Evolutionary conservation across 2,113 vertebrate species (phyloP).

Genomic region (Tauraco erythrolophus): DNA sequence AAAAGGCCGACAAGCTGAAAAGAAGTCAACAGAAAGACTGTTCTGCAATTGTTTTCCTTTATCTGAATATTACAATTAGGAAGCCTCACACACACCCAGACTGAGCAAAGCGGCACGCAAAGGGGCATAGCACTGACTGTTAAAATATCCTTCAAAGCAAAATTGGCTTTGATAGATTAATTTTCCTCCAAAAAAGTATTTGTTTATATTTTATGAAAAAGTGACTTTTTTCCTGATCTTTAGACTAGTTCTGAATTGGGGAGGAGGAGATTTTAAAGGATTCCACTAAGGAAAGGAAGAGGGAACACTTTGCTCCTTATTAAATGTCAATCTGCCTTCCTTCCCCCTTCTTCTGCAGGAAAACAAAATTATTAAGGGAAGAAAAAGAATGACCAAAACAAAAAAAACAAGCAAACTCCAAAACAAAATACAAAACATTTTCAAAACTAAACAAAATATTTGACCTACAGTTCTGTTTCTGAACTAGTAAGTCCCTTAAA

Average conservation of each 20-base stretch:
- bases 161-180: not conserved
- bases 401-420: not conserved
- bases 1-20: slow-evolving; percentile 88
- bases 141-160: not conserved
- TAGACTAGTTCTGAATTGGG: not conserved
- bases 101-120: not conserved
- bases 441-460: not conserved
- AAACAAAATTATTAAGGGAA: not conserved
- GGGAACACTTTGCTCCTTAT: not conserved
- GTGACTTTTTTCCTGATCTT: not conserved
- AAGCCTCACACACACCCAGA: not conserved
- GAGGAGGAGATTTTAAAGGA: not conserved
- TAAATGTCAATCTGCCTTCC: not conserved
- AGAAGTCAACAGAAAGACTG: not conserved
- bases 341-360: not conserved
- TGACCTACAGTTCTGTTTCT: not conserved
- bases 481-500: not conserved
- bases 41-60: not conserved
- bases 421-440: not conserved
- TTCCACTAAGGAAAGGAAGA: not conserved
- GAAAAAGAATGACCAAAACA: not conserved
- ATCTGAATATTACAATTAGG: not conserved
- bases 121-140: not conserved
- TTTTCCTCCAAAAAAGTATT: not conserved
- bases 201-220: not conserved